Evolutionary conservation across 2,113 vertebrate species (phyloP).

Genomic region (Carassius gibelio): DNA sequence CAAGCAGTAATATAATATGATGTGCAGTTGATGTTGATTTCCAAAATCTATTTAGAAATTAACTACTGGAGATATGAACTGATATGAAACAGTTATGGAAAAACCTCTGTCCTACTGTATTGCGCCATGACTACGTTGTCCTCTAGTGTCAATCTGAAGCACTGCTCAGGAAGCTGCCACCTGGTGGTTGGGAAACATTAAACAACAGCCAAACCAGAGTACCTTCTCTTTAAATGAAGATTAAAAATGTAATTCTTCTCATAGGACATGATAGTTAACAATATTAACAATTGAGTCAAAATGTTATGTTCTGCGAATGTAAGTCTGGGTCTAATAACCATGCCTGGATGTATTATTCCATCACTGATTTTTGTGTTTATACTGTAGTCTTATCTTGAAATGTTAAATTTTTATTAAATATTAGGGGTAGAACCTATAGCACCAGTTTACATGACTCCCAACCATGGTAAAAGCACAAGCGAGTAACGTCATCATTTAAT

Average conservation of each 20-base stretch:
- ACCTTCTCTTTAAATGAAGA: conserved; percentile 9
- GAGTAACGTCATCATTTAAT: not conserved
- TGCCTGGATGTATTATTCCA: not conserved
- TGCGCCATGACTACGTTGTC: not conserved
- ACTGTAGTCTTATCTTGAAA: not conserved
- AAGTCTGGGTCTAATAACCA: not conserved
- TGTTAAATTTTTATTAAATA: not conserved
- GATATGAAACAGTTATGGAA: conserved; percentile 5
- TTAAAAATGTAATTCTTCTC: not conserved
- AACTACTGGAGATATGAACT: not conserved
- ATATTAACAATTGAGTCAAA: not conserved
- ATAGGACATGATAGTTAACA: not conserved
- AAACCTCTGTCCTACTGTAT: not conserved
- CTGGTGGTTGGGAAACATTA: conserved; percentile 3
- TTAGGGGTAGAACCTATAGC: conserved; percentile 15
- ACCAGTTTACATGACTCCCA: not conserved
- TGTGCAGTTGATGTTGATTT: not conserved
- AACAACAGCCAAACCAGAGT: conserved; percentile 5
- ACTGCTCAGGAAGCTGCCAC: conserved; percentile 10
- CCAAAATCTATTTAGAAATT: not conserved
- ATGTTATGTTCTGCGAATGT: not conserved
- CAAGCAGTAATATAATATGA: not conserved
- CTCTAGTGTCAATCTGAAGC: conserved; percentile 12
- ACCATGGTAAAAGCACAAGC: conserved; percentile 42
- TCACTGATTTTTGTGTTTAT: not conserved